These are phyloP conservation scores for Coelopa frigida DNA, from an alignment of 1,140 invertebrate genomes.

Conservation along the genomic window DNA sequence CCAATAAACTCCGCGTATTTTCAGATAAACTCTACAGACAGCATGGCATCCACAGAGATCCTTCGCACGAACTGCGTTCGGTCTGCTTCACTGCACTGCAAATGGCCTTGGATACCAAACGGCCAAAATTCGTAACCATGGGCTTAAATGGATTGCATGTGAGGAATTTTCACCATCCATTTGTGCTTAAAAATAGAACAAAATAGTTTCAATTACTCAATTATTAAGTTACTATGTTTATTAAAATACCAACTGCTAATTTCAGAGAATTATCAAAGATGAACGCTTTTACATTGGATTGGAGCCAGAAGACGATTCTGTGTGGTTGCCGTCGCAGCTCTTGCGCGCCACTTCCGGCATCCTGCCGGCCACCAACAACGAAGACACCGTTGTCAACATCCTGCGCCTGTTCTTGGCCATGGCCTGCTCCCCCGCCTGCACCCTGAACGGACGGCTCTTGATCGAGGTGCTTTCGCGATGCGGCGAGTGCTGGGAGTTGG, in stretches of 20 bases:
- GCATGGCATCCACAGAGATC: conserved; percentile 66
- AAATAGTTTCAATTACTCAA: too few relatives aligned
- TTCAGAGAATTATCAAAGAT: conserved; percentile 80
- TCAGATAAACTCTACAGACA: conserved; percentile 75
- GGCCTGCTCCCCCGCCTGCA: conserved; percentile 71
- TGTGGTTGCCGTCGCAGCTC: conserved; percentile 85
- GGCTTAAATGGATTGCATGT: conserved; percentile 81
- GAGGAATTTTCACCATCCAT: conserved; percentile 42
- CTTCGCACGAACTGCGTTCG: conserved; percentile 74
- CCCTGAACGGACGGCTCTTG: conserved; percentile 69
- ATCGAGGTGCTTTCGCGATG: conserved; percentile 66
- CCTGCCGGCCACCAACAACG: conserved; percentile 64
- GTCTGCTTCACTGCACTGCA: conserved; percentile 76
- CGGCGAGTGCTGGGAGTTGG: conserved; percentile 63
- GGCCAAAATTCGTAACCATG: conserved; percentile 72
- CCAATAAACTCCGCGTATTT: too few relatives aligned
- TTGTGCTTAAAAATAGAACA: conserved; percentile 10
- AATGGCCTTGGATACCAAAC: conserved; percentile 78
- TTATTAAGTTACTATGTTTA: too few relatives aligned
- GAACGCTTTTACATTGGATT: conserved; percentile 85
- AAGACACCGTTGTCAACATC: conserved; percentile 53
- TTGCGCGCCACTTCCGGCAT: conserved; percentile 75
- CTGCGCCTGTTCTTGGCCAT: conserved; percentile 68
- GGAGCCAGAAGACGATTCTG: conserved; percentile 83
- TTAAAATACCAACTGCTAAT: conserved; percentile 12